Evolutionary conservation across 2,113 vertebrate species (phyloP).

Genomic region (Pelodiscus sinensis): DNA sequence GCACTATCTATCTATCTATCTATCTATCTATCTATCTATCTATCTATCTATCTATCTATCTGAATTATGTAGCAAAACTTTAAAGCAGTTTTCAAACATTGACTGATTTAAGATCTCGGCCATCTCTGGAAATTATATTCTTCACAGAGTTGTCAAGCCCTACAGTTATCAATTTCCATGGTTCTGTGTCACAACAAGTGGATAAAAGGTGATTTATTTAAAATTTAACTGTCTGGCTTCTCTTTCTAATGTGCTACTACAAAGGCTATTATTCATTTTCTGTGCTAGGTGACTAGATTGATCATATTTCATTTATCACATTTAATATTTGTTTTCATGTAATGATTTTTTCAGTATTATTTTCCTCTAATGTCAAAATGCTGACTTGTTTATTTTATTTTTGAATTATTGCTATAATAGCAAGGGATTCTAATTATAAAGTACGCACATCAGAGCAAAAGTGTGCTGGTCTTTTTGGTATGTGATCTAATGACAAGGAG

Average conservation of each 20-base stretch:
- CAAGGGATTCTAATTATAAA: conserved; percentile 62
- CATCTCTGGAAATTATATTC: conserved; percentile 46
- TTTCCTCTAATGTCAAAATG: conserved; percentile 65
- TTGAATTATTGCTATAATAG: conserved; percentile 61
- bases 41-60: background rate
- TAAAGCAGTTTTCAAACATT: conserved; percentile 24
- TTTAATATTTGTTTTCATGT: conserved; percentile 72
- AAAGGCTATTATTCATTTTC: conserved; percentile 69
- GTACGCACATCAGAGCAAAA: conserved; percentile 18
- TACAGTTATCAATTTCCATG: conserved; percentile 45
- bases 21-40: background rate
- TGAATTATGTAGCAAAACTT: conserved; percentile 54
- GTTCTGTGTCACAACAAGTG: conserved; percentile 31
- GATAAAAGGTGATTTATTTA: conserved; percentile 72
- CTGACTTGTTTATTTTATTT: conserved; percentile 70
- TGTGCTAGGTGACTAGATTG: conserved; percentile 51
- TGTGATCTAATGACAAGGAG: conserved; percentile 1
- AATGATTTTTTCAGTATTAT: conserved; percentile 47
- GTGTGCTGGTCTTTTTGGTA: background rate
- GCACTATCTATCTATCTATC: conserved; percentile 35
- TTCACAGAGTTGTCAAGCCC: conserved; percentile 43
- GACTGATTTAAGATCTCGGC: conserved; percentile 50
- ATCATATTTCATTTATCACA: conserved; percentile 68
- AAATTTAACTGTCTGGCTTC: conserved; percentile 50
- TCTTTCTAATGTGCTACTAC: conserved; percentile 56